These are phyloP conservation scores for Dolichallabes microphthalmus DNA, from an alignment of 2,113 vertebrate species.

Conservation along the genomic window DNA sequence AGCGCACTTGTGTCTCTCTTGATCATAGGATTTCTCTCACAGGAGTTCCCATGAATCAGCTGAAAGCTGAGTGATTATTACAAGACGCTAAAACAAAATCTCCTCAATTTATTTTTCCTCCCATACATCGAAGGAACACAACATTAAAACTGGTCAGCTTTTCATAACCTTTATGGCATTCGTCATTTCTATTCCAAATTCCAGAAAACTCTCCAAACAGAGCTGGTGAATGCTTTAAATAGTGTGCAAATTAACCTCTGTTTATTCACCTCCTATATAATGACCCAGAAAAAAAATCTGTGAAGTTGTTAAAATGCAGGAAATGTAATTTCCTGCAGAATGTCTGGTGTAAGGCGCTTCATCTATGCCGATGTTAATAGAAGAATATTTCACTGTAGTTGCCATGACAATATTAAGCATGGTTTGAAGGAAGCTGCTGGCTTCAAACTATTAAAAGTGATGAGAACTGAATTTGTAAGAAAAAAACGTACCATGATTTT, in stretches of 20 bases:
- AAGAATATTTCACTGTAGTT: conserved; percentile 19
- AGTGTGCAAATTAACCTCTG: neutral
- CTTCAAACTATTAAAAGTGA: neutral
- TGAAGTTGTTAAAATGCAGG: neutral
- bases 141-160: conserved; percentile 63
- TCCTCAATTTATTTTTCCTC: conserved; percentile 69
- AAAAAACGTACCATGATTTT: neutral
- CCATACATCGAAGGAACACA: conserved; percentile 63
- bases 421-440: conserved; percentile 1
- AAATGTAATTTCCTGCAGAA: conserved; percentile 11
- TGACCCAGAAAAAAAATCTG: neutral
- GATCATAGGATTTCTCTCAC: conserved; percentile 66
- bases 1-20: conserved; percentile 49
- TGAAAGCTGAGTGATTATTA: conserved; percentile 74
- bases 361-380: neutral
- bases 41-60: conserved; percentile 67
- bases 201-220: neutral
- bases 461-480: neutral
- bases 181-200: conserved; percentile 3
- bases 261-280: neutral
- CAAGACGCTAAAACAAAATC: conserved; percentile 70
- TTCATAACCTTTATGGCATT: conserved; percentile 44
- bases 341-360: neutral
- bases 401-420: conserved; percentile 33
- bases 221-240: neutral